Percentiles rank a stretch among this genome's conserved stretches.
Conservation (phyloP, 2,888 invertebrate genomes). For the Eupithecia pulchellata region DNA sequence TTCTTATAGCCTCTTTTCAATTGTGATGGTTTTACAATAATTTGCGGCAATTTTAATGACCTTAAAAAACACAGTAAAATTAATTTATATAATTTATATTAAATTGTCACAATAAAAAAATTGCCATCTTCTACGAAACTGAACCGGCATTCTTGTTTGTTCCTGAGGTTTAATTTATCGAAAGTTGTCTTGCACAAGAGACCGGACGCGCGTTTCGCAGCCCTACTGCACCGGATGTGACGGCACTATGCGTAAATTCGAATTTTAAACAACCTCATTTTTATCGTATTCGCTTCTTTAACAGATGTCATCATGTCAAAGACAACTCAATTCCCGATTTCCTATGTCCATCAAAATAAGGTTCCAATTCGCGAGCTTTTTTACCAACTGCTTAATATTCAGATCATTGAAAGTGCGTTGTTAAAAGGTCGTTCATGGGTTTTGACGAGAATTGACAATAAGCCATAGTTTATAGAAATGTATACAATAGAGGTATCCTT, state of each 20-base stretch:
- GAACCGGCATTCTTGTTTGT: constrained; percentile 17
- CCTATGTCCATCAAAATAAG: constrained; percentile 58
- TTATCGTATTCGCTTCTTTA: constrained; percentile 71
- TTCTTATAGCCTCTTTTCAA: not conserved
- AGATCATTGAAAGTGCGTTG: constrained; percentile 70
- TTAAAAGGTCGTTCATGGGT: constrained; percentile 73
- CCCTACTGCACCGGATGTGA: constrained; percentile 71
- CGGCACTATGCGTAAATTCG: constrained; percentile 80
- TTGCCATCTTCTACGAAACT: not conserved
- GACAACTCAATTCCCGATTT: constrained; percentile 45
- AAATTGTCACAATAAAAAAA: not conserved
- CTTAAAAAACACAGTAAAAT: not conserved
- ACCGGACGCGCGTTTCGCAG: constrained; percentile 60
- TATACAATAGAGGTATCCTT: constrained; percentile 50
- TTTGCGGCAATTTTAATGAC: not conserved
- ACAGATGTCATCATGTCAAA: constrained; percentile 72
- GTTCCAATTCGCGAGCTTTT: constrained; percentile 52
- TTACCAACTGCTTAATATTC: constrained; percentile 69
- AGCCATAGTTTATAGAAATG: constrained; percentile 46
- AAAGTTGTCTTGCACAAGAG: constrained; percentile 23
- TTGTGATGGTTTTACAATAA: not conserved
- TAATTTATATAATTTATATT: not conserved
- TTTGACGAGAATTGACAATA: constrained; percentile 69
- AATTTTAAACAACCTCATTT: constrained; percentile 83
- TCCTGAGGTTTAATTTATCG: constrained; percentile 36